phyloP scores from a whole-genome alignment of 1,140 invertebrate genomes.

The Cyclina sinensis region DNA sequence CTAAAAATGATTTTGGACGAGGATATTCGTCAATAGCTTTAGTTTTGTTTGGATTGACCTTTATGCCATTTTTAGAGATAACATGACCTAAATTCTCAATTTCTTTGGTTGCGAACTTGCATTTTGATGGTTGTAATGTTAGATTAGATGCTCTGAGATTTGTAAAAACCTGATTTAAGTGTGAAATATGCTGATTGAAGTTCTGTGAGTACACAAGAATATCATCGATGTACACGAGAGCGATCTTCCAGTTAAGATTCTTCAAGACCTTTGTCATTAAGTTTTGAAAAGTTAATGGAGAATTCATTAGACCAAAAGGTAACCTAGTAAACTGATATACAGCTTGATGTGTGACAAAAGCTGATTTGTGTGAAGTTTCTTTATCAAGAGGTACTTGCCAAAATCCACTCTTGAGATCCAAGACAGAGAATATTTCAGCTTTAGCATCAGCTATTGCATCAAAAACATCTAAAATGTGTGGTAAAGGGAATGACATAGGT shows the following conservation, averaged over 20 bases:
- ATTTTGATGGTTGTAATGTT: slow-evolving; percentile 84
- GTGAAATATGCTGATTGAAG: slow-evolving; percentile 86
- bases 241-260: slow-evolving; percentile 68
- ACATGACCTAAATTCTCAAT: slow-evolving; percentile 70
- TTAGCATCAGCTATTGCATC: slow-evolving; percentile 29
- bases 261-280: slow-evolving; percentile 76
- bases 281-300: slow-evolving; percentile 54
- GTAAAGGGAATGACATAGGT: slow-evolving; percentile 38
- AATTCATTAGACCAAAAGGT: slow-evolving; percentile 68
- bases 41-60: slow-evolving; percentile 12
- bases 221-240: slow-evolving; percentile 69
- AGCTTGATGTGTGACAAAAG: slow-evolving; percentile 34
- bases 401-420: slow-evolving; percentile 67
- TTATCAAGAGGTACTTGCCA: slow-evolving; percentile 64
- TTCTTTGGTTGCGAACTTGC: slow-evolving; percentile 62
- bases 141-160: slow-evolving; percentile 70
- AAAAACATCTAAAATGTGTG: slow-evolving; percentile 27
- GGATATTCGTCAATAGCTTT: neutral
- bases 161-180: slow-evolving; percentile 72
- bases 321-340: slow-evolving; percentile 52
- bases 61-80: slow-evolving; percentile 55
- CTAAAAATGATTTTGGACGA: neutral
- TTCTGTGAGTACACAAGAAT: slow-evolving; percentile 74
- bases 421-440: slow-evolving; percentile 2
- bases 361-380: slow-evolving; percentile 57